phyloP scores from a whole-genome alignment of 2,797 vertebrate species.

The Tolypeutes matacus region DNA sequence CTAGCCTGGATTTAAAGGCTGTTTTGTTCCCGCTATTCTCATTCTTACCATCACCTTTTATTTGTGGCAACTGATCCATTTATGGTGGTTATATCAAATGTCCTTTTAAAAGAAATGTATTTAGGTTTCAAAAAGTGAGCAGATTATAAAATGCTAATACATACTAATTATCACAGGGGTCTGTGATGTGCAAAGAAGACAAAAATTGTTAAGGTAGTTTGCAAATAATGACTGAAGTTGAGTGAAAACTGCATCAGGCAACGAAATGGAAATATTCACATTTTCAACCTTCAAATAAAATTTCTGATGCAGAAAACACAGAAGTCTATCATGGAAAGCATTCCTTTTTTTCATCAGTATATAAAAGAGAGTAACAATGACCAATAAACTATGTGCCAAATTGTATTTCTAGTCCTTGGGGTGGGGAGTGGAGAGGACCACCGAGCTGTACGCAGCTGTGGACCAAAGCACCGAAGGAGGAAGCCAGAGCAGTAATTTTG shows the following conservation, averaged over 20 bases:
- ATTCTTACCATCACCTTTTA: slow-evolving; percentile 13
- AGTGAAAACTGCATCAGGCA: neutral
- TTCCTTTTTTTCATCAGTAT: neutral
- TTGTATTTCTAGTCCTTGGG: neutral
- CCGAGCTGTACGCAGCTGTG: neutral
- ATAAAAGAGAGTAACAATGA: slow-evolving; percentile 35
- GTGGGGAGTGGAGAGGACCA: neutral
- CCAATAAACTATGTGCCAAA: neutral
- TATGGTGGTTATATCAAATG: neutral
- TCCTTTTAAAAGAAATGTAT: slow-evolving; percentile 55
- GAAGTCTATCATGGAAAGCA: neutral
- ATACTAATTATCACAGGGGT: neutral
- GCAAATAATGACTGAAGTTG: neutral
- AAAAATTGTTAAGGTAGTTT: neutral
- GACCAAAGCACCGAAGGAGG: slow-evolving; percentile 14
- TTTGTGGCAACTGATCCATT: slow-evolving; percentile 22
- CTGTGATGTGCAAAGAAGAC: neutral
- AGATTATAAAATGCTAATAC: neutral
- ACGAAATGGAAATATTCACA: neutral
- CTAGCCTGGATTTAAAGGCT: neutral
- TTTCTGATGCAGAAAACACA: slow-evolving; percentile 12
- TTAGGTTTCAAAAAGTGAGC: neutral
- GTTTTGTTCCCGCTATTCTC: neutral
- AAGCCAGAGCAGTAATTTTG: slow-evolving; percentile 1
- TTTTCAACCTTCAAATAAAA: slow-evolving; percentile 3